These are phyloP conservation scores for Aporophyla nigra DNA, from an alignment of 2,888 invertebrate species.

Conservation along the genomic window DNA sequence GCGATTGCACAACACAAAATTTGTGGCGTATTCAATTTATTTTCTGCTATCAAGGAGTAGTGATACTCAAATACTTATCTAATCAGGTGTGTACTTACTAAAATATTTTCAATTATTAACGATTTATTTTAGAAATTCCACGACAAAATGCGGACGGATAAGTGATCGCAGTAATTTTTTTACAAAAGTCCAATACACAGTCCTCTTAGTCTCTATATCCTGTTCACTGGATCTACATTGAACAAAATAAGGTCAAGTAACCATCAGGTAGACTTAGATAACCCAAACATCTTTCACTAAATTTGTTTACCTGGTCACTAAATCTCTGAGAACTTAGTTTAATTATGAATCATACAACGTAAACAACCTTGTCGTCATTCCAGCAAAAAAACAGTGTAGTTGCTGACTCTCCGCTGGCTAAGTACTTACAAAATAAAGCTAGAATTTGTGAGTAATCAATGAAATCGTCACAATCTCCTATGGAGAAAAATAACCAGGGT, in stretches of 20 bases:
- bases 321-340: background rate
- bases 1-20: background rate
- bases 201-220: background rate
- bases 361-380: background rate
- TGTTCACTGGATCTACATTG: background rate
- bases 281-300: no score
- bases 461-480: background rate
- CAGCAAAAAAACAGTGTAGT: background rate
- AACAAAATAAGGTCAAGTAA: background rate
- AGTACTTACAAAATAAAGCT: constrained; percentile 9
- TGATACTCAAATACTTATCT: constrained; percentile 1
- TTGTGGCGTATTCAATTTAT: background rate
- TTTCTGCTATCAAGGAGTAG: background rate
- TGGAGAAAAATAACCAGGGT: no score
- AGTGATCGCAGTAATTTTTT: background rate
- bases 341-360: background rate
- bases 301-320: background rate
- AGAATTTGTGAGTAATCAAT: constrained; percentile 14
- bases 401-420: constrained; percentile 12
- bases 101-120: background rate
- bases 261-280: background rate
- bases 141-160: background rate
- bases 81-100: background rate
- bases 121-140: background rate
- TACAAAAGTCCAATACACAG: background rate